Evolutionary conservation across 92 coral and sea anemone species (phyloP).

Genomic region (Blastomussa wellsi): DNA sequence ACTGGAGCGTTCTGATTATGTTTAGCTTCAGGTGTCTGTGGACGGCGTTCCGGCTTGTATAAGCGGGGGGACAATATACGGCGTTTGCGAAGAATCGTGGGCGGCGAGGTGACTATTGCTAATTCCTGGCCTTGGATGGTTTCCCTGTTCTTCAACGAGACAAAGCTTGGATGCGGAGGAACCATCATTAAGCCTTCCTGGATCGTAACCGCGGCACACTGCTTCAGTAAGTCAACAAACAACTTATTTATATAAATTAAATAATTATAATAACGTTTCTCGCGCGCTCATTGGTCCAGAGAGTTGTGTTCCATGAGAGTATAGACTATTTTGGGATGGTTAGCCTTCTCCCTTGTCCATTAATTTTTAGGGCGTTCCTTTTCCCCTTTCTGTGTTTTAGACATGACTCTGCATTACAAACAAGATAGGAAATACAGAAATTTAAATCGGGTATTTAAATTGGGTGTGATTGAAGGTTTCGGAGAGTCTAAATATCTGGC

Average conservation of each 20-base stretch:
- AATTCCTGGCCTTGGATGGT: constrained; percentile 99
- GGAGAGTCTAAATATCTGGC: no score
- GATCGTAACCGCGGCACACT: constrained; percentile 94
- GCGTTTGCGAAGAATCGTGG: constrained; percentile 84
- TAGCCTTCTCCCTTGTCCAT: no score
- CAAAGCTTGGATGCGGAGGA: constrained; percentile 91
- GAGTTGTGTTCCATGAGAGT: no score
- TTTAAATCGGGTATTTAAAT: no score
- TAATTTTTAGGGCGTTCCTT: no score
- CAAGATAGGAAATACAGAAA: no score
- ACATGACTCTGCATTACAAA: no score
- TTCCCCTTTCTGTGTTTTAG: no score
- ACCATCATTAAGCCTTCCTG: constrained; percentile 81
- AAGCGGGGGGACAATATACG: neutral
- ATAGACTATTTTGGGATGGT: no score
- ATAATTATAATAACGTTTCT: no score
- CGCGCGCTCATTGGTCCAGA: no score
- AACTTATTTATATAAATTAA: neutral
- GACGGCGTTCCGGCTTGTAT: constrained; percentile 26
- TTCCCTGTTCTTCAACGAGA: constrained; percentile 78
- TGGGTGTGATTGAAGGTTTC: no score
- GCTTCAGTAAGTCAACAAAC: constrained; percentile 73
- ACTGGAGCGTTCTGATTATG: neutral
- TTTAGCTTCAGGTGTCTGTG: constrained; percentile 58
- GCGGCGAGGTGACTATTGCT: constrained; percentile 74